Conservation (phyloP, 1,140 invertebrate species). For the Pemphigus obesinymphae region DNA sequence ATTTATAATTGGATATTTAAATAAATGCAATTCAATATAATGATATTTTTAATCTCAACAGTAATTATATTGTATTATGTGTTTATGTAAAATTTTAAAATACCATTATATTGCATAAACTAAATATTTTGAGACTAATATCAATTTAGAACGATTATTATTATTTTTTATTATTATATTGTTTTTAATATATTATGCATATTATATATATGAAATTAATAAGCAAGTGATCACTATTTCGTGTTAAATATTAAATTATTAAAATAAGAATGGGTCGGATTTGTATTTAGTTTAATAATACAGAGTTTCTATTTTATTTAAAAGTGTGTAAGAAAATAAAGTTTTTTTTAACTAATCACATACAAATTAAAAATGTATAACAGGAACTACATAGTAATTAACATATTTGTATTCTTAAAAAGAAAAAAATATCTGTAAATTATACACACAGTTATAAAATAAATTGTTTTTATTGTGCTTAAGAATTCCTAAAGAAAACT, state of each 20-base stretch:
- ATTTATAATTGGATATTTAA: not conserved
- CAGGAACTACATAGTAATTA: not conserved
- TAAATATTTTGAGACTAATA: slow-evolving; percentile 15
- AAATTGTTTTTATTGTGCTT: not conserved
- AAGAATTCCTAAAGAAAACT: not conserved
- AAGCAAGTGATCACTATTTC: not conserved
- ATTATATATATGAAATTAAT: not conserved
- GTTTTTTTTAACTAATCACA: not conserved
- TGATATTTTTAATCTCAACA: not conserved
- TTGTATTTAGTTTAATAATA: slow-evolving; percentile 5
- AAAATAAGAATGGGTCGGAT: slow-evolving; percentile 1
- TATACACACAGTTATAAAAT: not conserved
- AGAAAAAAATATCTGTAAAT: not conserved
- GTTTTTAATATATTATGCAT: not conserved
- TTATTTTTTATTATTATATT: slow-evolving; percentile 7
- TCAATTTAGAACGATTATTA: not conserved
- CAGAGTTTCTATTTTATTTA: not conserved
- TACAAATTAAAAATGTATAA: not conserved
- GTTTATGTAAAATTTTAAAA: not conserved
- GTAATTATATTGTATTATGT: not conserved
- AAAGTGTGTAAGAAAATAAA: not conserved
- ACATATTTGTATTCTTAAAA: not conserved
- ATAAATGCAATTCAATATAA: not conserved
- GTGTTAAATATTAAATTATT: slow-evolving; percentile 27
- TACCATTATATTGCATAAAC: not conserved